Evolutionary conservation across 2,888 invertebrate genomes (phyloP), one percentile per base, ranked within the genome.

Genomic region (Pandemis corylana): DNA sequence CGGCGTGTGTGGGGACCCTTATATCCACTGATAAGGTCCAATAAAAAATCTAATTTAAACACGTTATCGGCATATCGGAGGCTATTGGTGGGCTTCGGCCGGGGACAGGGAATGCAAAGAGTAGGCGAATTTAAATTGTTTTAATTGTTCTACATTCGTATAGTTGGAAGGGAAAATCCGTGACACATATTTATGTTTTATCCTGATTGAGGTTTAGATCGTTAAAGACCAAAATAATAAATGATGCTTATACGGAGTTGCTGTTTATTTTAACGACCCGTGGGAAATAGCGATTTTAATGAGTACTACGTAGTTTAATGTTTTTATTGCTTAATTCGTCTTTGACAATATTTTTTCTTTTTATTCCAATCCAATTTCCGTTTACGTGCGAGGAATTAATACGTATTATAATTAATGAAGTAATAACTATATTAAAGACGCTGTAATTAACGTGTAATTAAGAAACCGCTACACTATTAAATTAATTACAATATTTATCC

Each of bases 41-140:
- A 92, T 93, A 93, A 92, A 92, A 90, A 87, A 87, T 87, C 85
- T 87, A 87, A 89, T 92, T 93, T 91, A 91, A 92, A 89, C 90
- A 87, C 88, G 83, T 89, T 90, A 90, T 91, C 88, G 82, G 75
- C 81, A 83, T 88, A 88, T 89, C 86, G 82, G 80, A 78, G 81
- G 74, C 82, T 86, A 87, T 88, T 87, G 90, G 88, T 89, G 89
- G 87, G 72, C 80, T 80, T 76, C 77, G 59, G 5, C 13, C 9
- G 15, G 62, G 77, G 63, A 80, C 76, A 79, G 69, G 49, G 74
- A 71, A 63, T 53, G 85, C 64, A 86, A 86, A 87, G 74, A 51
- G 84, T 15, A 56, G 59, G 51, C 67, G 59, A 56, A 20, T 69
- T 36, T 56, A 46, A 61, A 56, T 51, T n/a, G 5, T 13, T n/a